Evolutionary conservation across 2,888 invertebrate species (phyloP).

Genomic region (Bugulina stolonifera): DNA sequence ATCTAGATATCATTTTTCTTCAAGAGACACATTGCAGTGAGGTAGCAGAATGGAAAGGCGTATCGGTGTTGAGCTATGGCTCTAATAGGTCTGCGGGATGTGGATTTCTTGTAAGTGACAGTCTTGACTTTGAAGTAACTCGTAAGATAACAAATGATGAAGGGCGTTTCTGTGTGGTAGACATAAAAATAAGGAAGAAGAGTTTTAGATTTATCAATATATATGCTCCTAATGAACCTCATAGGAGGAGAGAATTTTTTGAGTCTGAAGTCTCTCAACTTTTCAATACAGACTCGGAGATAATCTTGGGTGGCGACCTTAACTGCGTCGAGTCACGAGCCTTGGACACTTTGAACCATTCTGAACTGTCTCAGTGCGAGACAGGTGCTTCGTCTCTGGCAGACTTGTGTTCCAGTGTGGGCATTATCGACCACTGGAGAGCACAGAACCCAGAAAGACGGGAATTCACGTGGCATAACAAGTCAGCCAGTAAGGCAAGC

Average conservation of each 20-base stretch:
- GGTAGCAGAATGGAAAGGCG: not conserved
- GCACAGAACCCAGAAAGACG: not conserved
- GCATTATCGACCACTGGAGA: not conserved
- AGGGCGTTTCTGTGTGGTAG: not conserved
- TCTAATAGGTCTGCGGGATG: not conserved
- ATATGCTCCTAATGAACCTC: not conserved
- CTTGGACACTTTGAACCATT: not conserved
- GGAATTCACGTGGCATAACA: not conserved
- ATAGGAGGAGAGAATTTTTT: not conserved
- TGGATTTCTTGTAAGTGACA: not conserved
- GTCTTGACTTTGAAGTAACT: not conserved
- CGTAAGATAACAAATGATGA: not conserved
- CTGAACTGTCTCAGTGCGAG: too few species aligned
- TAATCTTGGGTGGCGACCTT: not conserved
- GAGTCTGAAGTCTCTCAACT: not conserved
- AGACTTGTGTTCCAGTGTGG: not conserved
- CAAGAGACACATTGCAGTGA: not conserved
- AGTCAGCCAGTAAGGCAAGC: not conserved
- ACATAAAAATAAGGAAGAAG: not conserved
- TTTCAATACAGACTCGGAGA: not conserved
- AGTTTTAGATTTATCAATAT: not conserved
- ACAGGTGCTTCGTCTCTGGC: not conserved
- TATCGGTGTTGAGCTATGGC: not conserved
- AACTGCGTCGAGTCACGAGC: conserved; percentile 5
- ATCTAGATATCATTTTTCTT: not conserved